Base-by-base conservation (phyloP, 2,113 vertebrate species). In the Eudorcas thomsonii region DNA sequence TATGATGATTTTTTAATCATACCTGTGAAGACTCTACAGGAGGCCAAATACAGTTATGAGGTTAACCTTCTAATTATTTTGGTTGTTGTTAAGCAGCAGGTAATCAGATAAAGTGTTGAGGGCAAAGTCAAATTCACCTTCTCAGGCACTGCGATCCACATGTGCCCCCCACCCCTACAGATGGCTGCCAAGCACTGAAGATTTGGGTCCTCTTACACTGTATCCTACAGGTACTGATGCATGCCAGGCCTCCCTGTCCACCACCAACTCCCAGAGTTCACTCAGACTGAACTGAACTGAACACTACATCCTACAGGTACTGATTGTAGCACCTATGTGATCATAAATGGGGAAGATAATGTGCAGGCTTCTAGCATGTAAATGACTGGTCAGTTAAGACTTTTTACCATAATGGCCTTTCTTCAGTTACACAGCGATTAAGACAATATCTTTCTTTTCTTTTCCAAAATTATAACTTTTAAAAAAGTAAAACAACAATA, bases 1-100 rank as follows among this genome's bases (percentile, higher is more conserved):
- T 92, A 30, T 64, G 92, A 94, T 95, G n/a, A 91, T 74, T 97
- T 97, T 85, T 97, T 96, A 88, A 97, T 96, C 82, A 97, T 94
- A 96, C 52, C 45, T 39, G 11, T 83, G 67, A 92, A 92, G 64
- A 96, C 82, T 92, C 48, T 71, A 88, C 39, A 60, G n/a, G 88
- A 94, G 48, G 77, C 88, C 95, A 96, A 96, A 85, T 92, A 96
- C 45, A 96, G 80, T 97, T 92, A 67, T 78, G 48, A 48, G 95
- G 82, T 97, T 94, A 96, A 95, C 55, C 84, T 98, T 98, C 97
- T 71, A 88, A 97, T 88, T 88, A 71, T 54, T 67, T 83, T 95
- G 67, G 74, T 88, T 94, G 78, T 92, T 96, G 81, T 86, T 54
- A 93, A 98, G 85, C 50, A 91, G 77, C n/a, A 85, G 55, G 23